Conservation (phyloP, 2,113 vertebrate species). For the Esox niger region DNA sequence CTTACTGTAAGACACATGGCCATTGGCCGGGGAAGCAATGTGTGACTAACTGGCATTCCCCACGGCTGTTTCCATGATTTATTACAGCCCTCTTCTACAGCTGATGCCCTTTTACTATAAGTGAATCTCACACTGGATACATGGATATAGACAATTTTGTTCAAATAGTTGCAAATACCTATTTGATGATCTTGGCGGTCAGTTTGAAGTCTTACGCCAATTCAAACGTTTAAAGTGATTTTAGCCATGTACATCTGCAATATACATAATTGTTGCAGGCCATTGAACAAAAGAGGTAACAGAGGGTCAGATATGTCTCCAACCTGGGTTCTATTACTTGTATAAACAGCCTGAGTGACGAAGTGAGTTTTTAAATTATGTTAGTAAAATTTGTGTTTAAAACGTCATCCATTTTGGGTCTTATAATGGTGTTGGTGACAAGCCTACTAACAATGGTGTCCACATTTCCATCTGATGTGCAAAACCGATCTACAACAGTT, state of each 20-base stretch:
- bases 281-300: not conserved
- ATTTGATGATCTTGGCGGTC: not conserved
- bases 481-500: slow-evolving; percentile 33
- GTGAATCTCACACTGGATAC: not conserved
- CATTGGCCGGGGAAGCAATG: not conserved
- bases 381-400: slow-evolving; percentile 59
- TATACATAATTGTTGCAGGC: not conserved
- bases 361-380: slow-evolving; percentile 55
- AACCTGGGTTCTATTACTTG: slow-evolving; percentile 58
- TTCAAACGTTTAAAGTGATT: not conserved
- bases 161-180: not conserved
- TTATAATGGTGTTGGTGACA: slow-evolving; percentile 56
- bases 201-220: not conserved
- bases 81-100: slow-evolving; percentile 13
- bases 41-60: slow-evolving; percentile 29
- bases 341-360: slow-evolving; percentile 63
- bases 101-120: slow-evolving; percentile 3
- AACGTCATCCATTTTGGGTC: slow-evolving; percentile 55
- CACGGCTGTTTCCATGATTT: not conserved
- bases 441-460: slow-evolving; percentile 19
- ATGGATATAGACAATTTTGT: not conserved
- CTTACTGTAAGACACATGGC: not conserved
- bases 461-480: not conserved
- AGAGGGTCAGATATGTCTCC: not conserved
- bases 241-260: not conserved